Evolutionary conservation across 2,113 vertebrate species (phyloP).

Genomic region (Megatriorchis doriae): DNA sequence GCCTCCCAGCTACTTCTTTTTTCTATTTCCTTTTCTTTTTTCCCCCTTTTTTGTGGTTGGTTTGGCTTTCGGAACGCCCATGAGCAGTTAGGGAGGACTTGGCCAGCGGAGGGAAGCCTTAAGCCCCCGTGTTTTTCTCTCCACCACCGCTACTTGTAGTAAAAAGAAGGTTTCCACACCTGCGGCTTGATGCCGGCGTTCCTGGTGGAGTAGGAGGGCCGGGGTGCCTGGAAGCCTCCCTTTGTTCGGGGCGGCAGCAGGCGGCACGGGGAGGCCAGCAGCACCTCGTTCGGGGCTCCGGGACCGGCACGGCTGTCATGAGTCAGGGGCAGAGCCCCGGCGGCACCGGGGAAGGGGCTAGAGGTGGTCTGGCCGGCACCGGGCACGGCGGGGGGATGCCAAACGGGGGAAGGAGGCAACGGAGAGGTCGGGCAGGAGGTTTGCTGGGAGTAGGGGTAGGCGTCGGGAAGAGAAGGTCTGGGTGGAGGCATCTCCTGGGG

Average conservation of each 20-base stretch:
- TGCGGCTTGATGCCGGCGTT: constrained; percentile 89
- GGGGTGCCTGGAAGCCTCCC: constrained; percentile 80
- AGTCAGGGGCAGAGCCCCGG: constrained; percentile 8
- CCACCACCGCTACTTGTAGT: constrained; percentile 70
- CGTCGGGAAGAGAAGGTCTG: constrained; percentile 66
- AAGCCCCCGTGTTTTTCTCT: background rate
- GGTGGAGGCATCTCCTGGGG: constrained; percentile 79
- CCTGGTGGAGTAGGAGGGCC: constrained; percentile 91
- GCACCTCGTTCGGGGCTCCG: constrained; percentile 11
- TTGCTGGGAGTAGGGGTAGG: constrained; percentile 65
- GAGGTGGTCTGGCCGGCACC: constrained; percentile 53
- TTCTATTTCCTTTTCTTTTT: background rate
- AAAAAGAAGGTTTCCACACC: constrained; percentile 97
- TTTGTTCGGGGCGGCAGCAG: constrained; percentile 78
- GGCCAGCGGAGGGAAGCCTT: background rate
- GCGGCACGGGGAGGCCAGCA: constrained; percentile 76
- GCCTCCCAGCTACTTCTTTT: background rate
- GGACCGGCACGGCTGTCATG: constrained; percentile 32
- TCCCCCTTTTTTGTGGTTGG: background rate
- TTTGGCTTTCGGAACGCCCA: background rate
- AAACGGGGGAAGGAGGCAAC: constrained; percentile 65
- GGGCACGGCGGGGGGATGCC: constrained; percentile 61
- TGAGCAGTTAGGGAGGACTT: background rate
- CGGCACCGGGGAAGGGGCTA: constrained; percentile 53
- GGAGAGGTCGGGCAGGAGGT: constrained; percentile 71